Evolutionary conservation across 37 sponge, comb jelly and placozoan genomes (phyloP).

Genomic region (Mnemiopsis leidyi): DNA sequence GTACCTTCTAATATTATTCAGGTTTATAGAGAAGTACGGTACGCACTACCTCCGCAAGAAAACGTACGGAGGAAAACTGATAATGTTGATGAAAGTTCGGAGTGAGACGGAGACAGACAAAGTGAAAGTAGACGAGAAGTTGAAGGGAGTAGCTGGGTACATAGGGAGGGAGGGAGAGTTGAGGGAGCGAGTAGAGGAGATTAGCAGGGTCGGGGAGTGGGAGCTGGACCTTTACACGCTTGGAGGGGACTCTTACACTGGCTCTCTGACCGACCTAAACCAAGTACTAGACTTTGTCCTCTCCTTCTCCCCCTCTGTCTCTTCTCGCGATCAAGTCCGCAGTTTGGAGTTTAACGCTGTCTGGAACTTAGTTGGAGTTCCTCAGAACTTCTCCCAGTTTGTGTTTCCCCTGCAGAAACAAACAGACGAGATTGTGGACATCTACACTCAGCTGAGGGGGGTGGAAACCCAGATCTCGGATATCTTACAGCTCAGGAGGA

Average conservation of each 20-base stretch:
- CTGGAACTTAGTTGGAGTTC: neutral
- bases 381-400: neutral
- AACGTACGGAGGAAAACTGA: neutral
- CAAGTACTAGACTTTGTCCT: neutral
- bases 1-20: neutral
- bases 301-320: neutral
- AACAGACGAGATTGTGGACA: neutral
- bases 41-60: neutral
- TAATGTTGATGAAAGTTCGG: neutral
- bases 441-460: neutral
- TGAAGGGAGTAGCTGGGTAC: neutral
- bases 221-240: neutral
- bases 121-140: neutral
- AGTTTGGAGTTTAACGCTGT: neutral
- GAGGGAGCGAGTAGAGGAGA: neutral
- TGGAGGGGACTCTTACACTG: neutral
- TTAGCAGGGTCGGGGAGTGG: neutral
- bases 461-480: neutral
- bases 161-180: neutral
- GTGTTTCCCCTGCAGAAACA: neutral
- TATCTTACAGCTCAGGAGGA: neutral
- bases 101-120: neutral
- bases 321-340: neutral
- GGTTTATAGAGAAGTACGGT: neutral
- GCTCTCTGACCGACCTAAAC: neutral